Percentiles rank a stretch among this genome's conserved stretches.
phyloP scores from a whole-genome alignment of 2,113 vertebrate genomes.

The Numenius arquata region DNA sequence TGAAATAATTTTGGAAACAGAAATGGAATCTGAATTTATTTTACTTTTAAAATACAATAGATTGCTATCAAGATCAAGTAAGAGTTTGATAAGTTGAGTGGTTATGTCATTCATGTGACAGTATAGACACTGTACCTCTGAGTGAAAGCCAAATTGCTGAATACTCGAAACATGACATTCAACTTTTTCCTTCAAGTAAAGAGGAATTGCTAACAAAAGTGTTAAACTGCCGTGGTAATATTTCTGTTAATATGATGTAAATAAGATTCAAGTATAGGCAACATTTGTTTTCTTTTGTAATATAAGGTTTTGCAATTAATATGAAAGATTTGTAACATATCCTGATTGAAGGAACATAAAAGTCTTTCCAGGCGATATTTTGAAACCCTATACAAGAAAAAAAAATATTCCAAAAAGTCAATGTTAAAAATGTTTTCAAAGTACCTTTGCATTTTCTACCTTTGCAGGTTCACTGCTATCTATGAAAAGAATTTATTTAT shows the following conservation, averaged over 20 bases:
- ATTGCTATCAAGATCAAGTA: background rate
- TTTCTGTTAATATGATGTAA: background rate
- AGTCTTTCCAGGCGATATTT: background rate
- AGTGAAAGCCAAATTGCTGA: background rate
- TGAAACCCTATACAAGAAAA: background rate
- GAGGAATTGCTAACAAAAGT: background rate
- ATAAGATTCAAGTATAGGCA: background rate
- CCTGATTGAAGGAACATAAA: background rate
- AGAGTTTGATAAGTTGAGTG: background rate
- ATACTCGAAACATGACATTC: background rate
- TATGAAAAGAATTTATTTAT: background rate
- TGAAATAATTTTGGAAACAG: background rate
- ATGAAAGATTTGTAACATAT: background rate
- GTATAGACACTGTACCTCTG: background rate
- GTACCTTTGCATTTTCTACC: background rate
- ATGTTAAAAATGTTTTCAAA: background rate
- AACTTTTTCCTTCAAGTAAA: background rate
- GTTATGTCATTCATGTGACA: background rate
- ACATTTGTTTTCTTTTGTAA: background rate
- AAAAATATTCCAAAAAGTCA: background rate
- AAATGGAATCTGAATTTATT: background rate
- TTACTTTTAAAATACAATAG: background rate
- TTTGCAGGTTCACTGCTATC: background rate
- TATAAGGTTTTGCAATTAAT: background rate
- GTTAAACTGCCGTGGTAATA: background rate